Evolutionary conservation across 1,140 invertebrate genomes (phyloP), one percentile per base, ranked within the genome.

Genomic region (Drosophila tristis): DNA sequence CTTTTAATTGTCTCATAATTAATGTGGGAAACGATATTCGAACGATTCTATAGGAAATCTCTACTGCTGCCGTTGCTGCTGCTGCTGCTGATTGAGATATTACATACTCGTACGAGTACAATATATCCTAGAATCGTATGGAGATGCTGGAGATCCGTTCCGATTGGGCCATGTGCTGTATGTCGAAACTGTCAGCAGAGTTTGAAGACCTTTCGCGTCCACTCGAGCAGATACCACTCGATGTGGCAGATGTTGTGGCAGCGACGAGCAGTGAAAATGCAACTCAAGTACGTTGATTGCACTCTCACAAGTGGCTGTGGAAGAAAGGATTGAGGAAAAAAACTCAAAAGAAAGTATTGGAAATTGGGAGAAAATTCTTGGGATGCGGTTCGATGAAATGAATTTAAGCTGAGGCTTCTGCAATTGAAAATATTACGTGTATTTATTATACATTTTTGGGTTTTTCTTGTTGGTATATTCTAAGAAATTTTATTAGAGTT

Each of bases 1-100:
- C 51, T 78, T 80, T 87, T 86, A 87, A 89, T 87, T 87, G 82
- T 89, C 66, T 63, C 84, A 82, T 87, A 87, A 87, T 87, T 87
- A 87, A 87, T 87, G 82, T 87, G 82, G 82, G 82, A 87, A 86
- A 67, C 51, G 66, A 71, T 64, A 39, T 9, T 39, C 29, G 43
- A 43, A 23, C 43, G 44, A 54, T 45, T 45, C 48, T 79, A 35
- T 59, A 64, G 60, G 64, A 75, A 87, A 57, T 68, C 64, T 73
- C 31, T 31, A 31, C 35, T 39, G 9, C 35, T 39, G 35, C 4
- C 8, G 31, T 9, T 31, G 8, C 35, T 13, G 35, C 11, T 25
- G 23, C 66, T 50, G 57, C 53, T 29, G 82, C 43, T 75, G 82
- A 87, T 87, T 87, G 82, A 89, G 84, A 73, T 45, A 82, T 76